These are phyloP conservation scores for Dreissena rostriformis DNA, from an alignment of 1,140 invertebrate species.

Conservation along the genomic window DNA sequence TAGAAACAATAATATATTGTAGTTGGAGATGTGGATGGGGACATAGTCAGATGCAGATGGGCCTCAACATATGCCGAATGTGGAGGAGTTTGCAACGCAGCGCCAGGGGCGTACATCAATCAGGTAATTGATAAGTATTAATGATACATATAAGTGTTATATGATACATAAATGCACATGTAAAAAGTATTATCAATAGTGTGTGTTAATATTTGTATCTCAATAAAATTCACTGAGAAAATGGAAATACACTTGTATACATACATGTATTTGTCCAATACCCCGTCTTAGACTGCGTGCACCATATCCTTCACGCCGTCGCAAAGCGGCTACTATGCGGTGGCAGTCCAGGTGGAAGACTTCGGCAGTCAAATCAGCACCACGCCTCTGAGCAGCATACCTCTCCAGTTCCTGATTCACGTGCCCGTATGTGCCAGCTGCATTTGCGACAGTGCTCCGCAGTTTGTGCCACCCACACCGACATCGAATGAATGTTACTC, in stretches of 20 bases:
- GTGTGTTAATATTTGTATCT: not conserved
- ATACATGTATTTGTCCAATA: not conserved
- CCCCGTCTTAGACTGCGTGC: not conserved
- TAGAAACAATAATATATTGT: too few species aligned
- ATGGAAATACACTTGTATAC: not conserved
- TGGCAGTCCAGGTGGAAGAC: conserved; percentile 22
- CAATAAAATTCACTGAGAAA: not conserved
- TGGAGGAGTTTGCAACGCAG: not conserved
- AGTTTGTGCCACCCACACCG: not conserved
- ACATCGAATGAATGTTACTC: not conserved
- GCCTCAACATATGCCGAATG: not conserved
- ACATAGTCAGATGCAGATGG: conserved; percentile 19
- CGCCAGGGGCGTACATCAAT: not conserved
- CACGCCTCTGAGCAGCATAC: conserved; percentile 11
- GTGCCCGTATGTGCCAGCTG: not conserved
- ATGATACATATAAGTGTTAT: too few species aligned
- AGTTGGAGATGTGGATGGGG: conserved; percentile 11
- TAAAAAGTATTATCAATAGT: not conserved
- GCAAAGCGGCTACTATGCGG: not conserved
- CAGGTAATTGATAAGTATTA: not conserved
- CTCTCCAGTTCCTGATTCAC: conserved; percentile 14
- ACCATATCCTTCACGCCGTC: not conserved
- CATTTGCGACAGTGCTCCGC: not conserved
- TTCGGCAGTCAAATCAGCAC: not conserved
- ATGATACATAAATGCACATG: too few species aligned